Conservation (phyloP, 2,113 vertebrate genomes). For the Pomatorhinus ruficollis region DNA sequence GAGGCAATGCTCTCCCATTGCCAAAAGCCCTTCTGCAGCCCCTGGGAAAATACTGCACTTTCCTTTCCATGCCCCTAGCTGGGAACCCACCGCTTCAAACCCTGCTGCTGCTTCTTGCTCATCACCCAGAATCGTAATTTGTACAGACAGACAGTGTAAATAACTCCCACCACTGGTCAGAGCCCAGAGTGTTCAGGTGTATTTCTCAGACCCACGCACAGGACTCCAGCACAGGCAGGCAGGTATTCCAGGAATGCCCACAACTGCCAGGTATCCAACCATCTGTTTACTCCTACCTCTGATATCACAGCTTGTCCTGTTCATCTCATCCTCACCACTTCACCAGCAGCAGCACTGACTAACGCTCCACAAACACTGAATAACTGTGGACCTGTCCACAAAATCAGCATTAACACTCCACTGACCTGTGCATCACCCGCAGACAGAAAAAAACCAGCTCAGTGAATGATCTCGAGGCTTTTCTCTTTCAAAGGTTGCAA, state of each 20-base stretch:
- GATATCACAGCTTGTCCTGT: background rate
- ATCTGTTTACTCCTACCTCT: background rate
- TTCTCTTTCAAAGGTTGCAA: background rate
- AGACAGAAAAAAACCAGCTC: background rate
- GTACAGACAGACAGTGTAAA: background rate
- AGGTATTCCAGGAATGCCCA: background rate
- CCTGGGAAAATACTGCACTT: background rate
- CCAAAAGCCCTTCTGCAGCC: background rate
- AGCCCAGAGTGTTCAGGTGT: background rate
- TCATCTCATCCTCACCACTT: background rate
- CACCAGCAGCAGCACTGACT: background rate
- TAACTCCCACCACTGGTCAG: background rate
- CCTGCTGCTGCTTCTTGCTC: background rate
- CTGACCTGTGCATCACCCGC: background rate
- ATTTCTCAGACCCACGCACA: fast-evolving
- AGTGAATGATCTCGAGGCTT: background rate
- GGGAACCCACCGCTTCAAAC: background rate
- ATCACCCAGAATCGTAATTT: background rate
- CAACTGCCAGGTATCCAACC: background rate
- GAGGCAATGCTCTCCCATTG: background rate
- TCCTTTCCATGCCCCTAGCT: background rate
- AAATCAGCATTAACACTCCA: background rate
- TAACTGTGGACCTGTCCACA: background rate
- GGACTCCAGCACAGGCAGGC: background rate
- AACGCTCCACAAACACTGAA: background rate